A percentile compares a stretch with the other conserved stretches of the same genome.
These are phyloP conservation scores for Sanderia malayensis DNA, from an alignment of 30 jellyfish, hydroid and myxozoan species.

Conservation along the genomic window DNA sequence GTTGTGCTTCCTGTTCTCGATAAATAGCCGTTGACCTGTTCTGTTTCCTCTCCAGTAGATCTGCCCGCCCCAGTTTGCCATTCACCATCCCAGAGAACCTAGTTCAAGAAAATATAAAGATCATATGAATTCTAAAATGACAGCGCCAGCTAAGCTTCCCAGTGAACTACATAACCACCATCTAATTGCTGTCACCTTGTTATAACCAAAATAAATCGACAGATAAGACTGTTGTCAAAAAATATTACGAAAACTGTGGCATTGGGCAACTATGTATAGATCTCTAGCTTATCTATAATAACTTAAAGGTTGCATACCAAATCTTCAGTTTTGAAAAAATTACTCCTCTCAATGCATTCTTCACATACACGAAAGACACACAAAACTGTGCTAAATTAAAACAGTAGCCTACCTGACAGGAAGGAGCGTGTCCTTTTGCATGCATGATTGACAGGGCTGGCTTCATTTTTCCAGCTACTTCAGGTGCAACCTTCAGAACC, in stretches of 20 bases:
- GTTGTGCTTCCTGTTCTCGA: not conserved
- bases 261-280: not conserved
- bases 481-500: constrained; percentile 1
- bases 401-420: constrained; percentile 1
- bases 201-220: not conserved
- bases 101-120: not conserved
- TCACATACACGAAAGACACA: not conserved
- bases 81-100: constrained; percentile 2
- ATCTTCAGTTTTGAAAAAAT: not conserved
- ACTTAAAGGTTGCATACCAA: not conserved
- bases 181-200: not conserved
- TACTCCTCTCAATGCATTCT: constrained; percentile 1
- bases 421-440: not conserved
- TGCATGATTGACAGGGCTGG: constrained; percentile 1
- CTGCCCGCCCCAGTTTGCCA: constrained; percentile 3
- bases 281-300: not conserved
- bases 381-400: not conserved
- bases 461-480: not conserved
- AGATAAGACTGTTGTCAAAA: not conserved
- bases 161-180: not conserved
- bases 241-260: not conserved
- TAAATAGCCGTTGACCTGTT: not conserved
- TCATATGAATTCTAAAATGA: not conserved
- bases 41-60: constrained; percentile 1
- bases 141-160: constrained; percentile 2